Conservation (phyloP, 2,113 vertebrate species). For the Microtus oregoni region DNA sequence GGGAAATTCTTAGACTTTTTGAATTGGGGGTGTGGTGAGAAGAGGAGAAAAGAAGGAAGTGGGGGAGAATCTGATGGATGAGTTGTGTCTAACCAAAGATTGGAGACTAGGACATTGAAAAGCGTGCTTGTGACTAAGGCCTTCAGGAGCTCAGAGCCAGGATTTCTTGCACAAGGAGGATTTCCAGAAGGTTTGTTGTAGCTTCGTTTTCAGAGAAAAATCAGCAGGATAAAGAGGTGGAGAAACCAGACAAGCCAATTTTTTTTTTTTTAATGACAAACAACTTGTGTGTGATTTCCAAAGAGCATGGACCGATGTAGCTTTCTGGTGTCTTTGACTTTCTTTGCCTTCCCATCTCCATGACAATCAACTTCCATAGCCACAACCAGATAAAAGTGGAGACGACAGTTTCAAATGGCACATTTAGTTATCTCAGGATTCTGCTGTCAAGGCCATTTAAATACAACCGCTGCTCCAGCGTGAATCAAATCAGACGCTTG, state of each 20-base stretch:
- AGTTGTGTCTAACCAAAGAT: neutral
- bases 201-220: conserved; percentile 25
- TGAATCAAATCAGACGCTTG: conserved; percentile 21
- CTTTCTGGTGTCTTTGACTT: conserved; percentile 28
- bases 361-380: conserved; percentile 27
- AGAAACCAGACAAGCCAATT: neutral
- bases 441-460: neutral
- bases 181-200: neutral
- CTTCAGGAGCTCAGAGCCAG: neutral
- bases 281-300: conserved; percentile 20
- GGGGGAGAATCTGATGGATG: neutral
- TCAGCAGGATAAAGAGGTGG: neutral
- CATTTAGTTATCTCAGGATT: neutral
- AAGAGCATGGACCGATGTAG: neutral
- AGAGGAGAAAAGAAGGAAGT: neutral
- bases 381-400: neutral
- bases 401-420: neutral
- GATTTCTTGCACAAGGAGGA: neutral
- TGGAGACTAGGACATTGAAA: neutral
- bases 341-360: neutral
- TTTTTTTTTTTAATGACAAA: neutral
- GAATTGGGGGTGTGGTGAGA: neutral
- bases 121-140: neutral
- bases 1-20: neutral
- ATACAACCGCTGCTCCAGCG: neutral